Base-by-base conservation (phyloP, 2,888 invertebrate species). In the Lepetodrilus schrolli region DNA sequence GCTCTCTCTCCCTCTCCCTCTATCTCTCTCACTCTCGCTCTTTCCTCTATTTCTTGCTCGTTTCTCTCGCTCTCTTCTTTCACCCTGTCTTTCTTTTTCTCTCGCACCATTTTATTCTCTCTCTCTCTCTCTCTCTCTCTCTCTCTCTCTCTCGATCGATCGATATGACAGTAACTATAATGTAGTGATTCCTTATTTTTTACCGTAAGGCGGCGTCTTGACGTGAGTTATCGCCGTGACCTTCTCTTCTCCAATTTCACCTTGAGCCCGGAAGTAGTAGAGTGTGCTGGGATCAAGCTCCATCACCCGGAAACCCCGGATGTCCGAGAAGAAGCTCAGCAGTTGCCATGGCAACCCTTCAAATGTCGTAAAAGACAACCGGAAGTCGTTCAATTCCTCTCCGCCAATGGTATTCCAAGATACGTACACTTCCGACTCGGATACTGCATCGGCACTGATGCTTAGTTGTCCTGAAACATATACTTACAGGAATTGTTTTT, bases 171-270 rank as follows among this genome's bases (percentile, higher is more conserved):
- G n/a, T n/a, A n/a, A n/a, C n/a, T n/a, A n/a, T n/a, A n/a, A n/a
- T n/a, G n/a, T n/a, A n/a, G n/a, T n/a, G n/a, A n/a, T n/a, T n/a
- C n/a, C n/a, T n/a, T n/a, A n/a, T n/a, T 8, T 4, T 30, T 58
- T 38, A 68, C 68, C 68, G 47, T 68, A 68, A 7, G 68, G 68
- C 13, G 68, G 68, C n/a, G 68, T 68, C 47, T 68, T 68, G 23
- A 68, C 47, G 7, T 68, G 68, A 8, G 68, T 68, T 0, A 68
- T 20, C 21, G 68, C 68, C 26, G 47, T 43, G 30, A 47, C 30
- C 13, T 21, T n/a, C 4, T 68, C 47, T 26, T 68, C 26, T 21
- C 68, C 47, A 21, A 30, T 10, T 21, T 38, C n/a, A 23, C 38
- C 30, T 30, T 68, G 68, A 1, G 47, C 68, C 48, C 47, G 43